Evolutionary conservation across 1,140 invertebrate genomes (phyloP).

Genomic region (Ostrea denselamellosa): DNA sequence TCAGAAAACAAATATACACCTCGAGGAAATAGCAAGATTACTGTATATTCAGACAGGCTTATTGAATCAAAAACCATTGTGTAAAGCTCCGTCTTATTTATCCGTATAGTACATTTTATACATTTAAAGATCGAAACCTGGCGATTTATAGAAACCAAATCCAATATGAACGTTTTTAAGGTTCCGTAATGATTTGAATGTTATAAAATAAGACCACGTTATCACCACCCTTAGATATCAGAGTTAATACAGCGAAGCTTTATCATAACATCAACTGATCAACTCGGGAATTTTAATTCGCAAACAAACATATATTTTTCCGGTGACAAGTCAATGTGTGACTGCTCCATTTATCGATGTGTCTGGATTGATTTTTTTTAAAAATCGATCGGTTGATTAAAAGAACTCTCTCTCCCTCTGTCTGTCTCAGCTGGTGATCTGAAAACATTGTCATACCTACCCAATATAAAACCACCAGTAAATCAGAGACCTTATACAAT

Average conservation of each 20-base stretch:
- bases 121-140: conserved; percentile 19
- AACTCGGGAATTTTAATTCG: conserved; percentile 1
- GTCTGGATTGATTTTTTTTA: background rate
- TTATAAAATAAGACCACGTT: background rate
- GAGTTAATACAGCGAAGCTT: conserved; percentile 10
- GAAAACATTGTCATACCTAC: too few relatives aligned
- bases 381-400: conserved; percentile 10
- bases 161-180: background rate
- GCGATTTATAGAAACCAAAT: background rate
- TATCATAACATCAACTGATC: background rate
- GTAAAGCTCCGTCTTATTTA: background rate
- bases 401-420: too few relatives aligned
- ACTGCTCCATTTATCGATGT: background rate
- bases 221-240: background rate
- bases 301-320: conserved; percentile 6
- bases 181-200: conserved; percentile 12
- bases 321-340: conserved; percentile 19
- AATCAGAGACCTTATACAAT: too few relatives aligned
- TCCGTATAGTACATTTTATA: background rate
- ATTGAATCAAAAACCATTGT: background rate
- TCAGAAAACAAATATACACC: background rate
- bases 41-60: background rate
- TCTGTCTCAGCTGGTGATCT: too few relatives aligned
- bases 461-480: too few relatives aligned
- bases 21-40: background rate